A percentile compares a stretch with the other conserved stretches of the same genome.
Conservation (phyloP, 1,140 invertebrate genomes). For the Platyscapa corneri region DNA sequence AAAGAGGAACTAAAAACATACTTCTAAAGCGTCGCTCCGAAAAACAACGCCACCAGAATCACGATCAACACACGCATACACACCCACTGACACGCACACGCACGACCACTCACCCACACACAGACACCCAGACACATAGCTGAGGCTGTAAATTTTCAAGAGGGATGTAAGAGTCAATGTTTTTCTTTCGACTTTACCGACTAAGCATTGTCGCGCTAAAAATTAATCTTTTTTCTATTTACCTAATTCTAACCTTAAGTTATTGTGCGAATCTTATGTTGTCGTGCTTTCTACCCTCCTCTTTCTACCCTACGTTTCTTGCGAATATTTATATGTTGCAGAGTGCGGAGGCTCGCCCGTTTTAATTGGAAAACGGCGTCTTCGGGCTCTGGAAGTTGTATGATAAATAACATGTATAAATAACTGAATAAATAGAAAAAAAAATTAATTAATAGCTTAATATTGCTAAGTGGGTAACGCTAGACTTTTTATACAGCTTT, state of each 20-base stretch:
- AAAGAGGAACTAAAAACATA: conserved; percentile 10
- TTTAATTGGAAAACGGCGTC: neutral
- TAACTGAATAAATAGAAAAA: conserved; percentile 52
- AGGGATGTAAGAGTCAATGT: conserved; percentile 38
- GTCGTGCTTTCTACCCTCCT: conserved; percentile 24
- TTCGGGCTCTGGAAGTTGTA: conserved; percentile 17
- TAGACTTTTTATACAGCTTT: conserved; percentile 52
- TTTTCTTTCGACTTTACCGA: conserved; percentile 44
- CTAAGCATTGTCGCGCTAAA: conserved; percentile 49
- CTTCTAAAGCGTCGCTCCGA: conserved; percentile 3
- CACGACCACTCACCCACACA: too few species aligned
- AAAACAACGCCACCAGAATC: conserved; percentile 17
- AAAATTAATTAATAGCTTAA: conserved; percentile 63
- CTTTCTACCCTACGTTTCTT: conserved; percentile 19
- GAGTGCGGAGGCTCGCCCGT: neutral
- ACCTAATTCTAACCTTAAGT: conserved; percentile 28
- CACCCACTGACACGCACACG: too few species aligned
- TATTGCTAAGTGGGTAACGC: conserved; percentile 56
- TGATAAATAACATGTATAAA: conserved; percentile 46
- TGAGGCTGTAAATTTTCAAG: conserved; percentile 34
- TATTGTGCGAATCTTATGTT: conserved; percentile 37
- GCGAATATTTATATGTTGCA: conserved; percentile 31
- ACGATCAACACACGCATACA: neutral
- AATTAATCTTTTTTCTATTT: conserved; percentile 52
- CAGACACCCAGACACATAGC: too few species aligned